A percentile compares a stretch with the other conserved stretches of the same genome.
These are phyloP conservation scores for Drosophila vallismaia DNA, from an alignment of 2,888 invertebrate species.

Conservation along the genomic window DNA sequence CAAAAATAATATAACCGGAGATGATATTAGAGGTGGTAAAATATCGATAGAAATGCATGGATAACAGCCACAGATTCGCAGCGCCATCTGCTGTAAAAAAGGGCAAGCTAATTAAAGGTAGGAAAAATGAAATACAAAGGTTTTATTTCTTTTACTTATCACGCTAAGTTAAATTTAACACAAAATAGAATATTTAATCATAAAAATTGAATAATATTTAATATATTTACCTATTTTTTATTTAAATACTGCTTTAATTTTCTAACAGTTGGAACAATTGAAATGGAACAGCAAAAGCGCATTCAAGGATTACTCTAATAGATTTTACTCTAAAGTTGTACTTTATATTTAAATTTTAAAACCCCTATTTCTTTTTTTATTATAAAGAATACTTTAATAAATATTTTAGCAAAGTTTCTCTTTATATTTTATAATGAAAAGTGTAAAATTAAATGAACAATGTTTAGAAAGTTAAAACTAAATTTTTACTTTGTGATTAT, in stretches of 20 bases:
- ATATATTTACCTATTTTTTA: not conserved
- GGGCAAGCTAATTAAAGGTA: too few relatives aligned
- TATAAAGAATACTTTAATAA: too few relatives aligned
- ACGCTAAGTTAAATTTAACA: too few relatives aligned
- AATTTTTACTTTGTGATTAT: too few relatives aligned
- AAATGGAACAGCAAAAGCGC: not conserved
- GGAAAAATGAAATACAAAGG: too few relatives aligned
- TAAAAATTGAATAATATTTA: not conserved
- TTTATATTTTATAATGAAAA: too few relatives aligned
- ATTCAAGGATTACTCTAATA: not conserved
- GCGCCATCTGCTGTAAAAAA: not conserved
- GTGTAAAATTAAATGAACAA: too few relatives aligned
- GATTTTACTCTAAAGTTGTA: not conserved
- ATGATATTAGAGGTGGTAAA: not conserved
- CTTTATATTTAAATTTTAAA: not conserved
- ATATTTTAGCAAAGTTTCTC: too few relatives aligned
- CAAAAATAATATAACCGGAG: constrained; percentile 18
- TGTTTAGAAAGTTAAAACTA: too few relatives aligned
- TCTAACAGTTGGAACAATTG: not conserved
- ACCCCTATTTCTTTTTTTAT: too few relatives aligned
- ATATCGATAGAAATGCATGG: not conserved
- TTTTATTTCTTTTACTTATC: too few relatives aligned
- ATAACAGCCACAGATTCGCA: not conserved
- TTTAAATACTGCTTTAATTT: not conserved
- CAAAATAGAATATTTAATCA: not conserved